Evolutionary conservation across 2,797 vertebrate species (phyloP).

Genomic region (Anabas testudineus): DNA sequence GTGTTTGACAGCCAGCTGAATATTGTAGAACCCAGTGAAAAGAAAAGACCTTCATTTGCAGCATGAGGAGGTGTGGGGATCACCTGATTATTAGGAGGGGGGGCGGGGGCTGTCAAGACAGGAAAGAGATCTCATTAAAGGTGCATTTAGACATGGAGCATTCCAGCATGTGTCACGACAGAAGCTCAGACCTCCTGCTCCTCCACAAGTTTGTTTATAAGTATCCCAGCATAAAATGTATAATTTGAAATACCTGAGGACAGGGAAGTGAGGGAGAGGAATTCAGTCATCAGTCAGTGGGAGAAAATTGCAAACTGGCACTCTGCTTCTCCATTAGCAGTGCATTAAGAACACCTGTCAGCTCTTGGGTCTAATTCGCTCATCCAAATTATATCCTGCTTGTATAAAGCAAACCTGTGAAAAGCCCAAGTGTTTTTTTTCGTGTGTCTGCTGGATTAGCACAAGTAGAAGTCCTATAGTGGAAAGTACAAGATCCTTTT

Average conservation of each 20-base stretch:
- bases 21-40: constrained; percentile 8
- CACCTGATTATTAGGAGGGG: constrained; percentile 32
- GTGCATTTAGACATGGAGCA: constrained; percentile 44
- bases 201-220: constrained; percentile 42
- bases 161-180: constrained; percentile 30
- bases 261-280: background rate
- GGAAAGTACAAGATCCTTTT: background rate
- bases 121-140: constrained; percentile 64
- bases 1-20: constrained; percentile 34
- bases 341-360: constrained; percentile 69
- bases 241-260: constrained; percentile 43
- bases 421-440: background rate
- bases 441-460: constrained; percentile 28
- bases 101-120: constrained; percentile 37
- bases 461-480: constrained; percentile 5
- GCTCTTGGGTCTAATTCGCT: constrained; percentile 51
- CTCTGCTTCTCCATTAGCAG: constrained; percentile 51
- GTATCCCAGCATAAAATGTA: background rate
- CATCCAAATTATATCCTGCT: constrained; percentile 44
- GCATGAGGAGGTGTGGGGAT: constrained; percentile 20
- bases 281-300: constrained; percentile 34
- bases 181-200: constrained; percentile 25
- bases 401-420: constrained; percentile 23
- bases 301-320: constrained; percentile 54
- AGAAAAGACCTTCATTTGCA: constrained; percentile 40